Evolutionary conservation across 2,113 vertebrate species (phyloP), one percentile per base, ranked within the genome.

Genomic region (Anhinga anhinga): DNA sequence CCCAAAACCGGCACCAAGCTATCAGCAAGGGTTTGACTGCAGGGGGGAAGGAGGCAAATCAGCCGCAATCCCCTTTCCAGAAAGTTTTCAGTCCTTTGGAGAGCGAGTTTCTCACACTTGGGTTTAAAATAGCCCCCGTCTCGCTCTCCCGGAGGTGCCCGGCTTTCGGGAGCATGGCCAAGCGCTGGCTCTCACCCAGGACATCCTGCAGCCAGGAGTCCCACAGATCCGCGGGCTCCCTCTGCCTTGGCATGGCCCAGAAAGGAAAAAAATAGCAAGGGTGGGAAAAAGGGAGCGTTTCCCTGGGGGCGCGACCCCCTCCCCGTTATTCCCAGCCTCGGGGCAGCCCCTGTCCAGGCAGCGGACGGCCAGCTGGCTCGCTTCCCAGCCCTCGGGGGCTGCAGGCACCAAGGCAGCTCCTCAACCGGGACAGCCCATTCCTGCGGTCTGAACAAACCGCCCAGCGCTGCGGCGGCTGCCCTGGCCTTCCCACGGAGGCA

Each of bases 281-380:
- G 34, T 61, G 67, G 71, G 52, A 82, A 83, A 53, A 76, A 17
- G 9, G 67, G 76, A 89, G 61, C 42, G 6, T 38, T 65, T 91
- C 45, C 69, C 32, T 2, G 3, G 45, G 71, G 30, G 19, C 78
- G 9, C 0, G 1, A 62, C 78, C 92, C 92, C 50, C 38, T 32
- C 42, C 47, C 82, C 17, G 10, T 21, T 55, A 79, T 18, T 82
- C 59, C 25, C 26, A 21, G 65, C 56, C n/a, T 20, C 12, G 3
- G 88, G 61, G 67, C 6, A 5, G 34, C 30, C n/a, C 32, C 25
- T 6, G 29, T 11, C 45, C 0, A 3, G 36, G 44, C 44, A 26
- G 61, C 27, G 1, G 45, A n/a, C 1, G 1, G 61, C 12, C 0
- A 4, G 36, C 71, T 94, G 66, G 80, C 80, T 45, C 2, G 0